Percentiles rank a stretch among this genome's conserved stretches.
Evolutionary conservation across 1,140 invertebrate species (phyloP).

Genomic region (Rhyacophila brunnea): DNA sequence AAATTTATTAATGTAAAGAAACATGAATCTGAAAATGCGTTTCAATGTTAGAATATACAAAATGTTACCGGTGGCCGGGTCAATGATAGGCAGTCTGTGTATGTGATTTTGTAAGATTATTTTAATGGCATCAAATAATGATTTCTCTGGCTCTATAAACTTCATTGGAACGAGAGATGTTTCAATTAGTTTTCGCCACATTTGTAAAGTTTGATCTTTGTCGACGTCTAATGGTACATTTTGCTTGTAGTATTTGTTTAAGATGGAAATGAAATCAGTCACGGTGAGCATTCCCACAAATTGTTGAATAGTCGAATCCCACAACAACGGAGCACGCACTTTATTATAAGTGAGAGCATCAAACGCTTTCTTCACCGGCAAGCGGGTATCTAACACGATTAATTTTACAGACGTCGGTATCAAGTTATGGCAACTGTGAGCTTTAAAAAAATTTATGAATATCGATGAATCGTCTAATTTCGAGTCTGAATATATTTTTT

Average conservation of each 20-base stretch:
- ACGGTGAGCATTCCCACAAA: constrained; percentile 98
- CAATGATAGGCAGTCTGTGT: constrained; percentile 96
- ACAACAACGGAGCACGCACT: constrained; percentile 96
- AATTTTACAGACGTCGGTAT: constrained; percentile 98
- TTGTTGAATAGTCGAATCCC: constrained; percentile 88
- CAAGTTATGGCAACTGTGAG: constrained; percentile 98
- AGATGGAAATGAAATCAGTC: constrained; percentile 98
- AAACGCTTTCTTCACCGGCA: constrained; percentile 98
- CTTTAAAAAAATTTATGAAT: constrained; percentile 98
- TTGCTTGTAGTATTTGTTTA: constrained; percentile 95
- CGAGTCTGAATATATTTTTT: not conserved
- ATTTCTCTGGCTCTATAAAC: constrained; percentile 84
- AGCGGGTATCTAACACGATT: constrained; percentile 98
- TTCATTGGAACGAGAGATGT: constrained; percentile 79
- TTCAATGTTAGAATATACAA: constrained; percentile 99
- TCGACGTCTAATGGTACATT: constrained; percentile 90
- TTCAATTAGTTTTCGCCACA: constrained; percentile 86
- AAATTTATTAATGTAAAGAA: constrained; percentile 95
- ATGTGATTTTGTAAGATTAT: constrained; percentile 91
- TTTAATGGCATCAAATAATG: constrained; percentile 89
- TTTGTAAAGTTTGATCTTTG: constrained; percentile 95
- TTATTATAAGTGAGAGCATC: constrained; percentile 98
- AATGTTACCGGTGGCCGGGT: constrained; percentile 93
- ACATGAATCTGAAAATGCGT: constrained; percentile 95
- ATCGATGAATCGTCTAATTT: constrained; percentile 75